These are phyloP conservation scores for Zaprionus africanus DNA, from an alignment of 1,140 invertebrate genomes.

Conservation along the genomic window DNA sequence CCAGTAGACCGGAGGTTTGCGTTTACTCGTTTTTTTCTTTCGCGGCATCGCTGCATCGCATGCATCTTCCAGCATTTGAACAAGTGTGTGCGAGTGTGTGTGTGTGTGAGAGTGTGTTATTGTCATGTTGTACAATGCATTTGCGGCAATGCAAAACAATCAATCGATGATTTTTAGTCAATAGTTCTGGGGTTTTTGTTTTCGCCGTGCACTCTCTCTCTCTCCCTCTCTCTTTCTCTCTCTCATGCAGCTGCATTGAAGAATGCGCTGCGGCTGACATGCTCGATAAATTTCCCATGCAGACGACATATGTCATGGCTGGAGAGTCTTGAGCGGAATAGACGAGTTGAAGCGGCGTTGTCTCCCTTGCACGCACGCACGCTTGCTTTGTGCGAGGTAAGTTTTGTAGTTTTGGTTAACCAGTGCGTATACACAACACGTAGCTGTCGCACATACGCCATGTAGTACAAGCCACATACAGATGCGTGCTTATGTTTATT, in stretches of 20 bases:
- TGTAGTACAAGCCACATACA: constrained; percentile 37
- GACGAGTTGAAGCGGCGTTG: neutral
- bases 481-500: neutral
- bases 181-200: constrained; percentile 15
- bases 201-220: neutral
- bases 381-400: constrained; percentile 25
- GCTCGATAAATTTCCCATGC: constrained; percentile 48
- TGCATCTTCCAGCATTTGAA: neutral
- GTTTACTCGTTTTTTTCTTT: neutral
- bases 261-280: constrained; percentile 23
- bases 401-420: constrained; percentile 44
- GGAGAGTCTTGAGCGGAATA: neutral
- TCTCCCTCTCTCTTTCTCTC: no score
- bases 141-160: constrained; percentile 48
- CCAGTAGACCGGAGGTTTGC: neutral
- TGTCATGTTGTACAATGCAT: constrained; percentile 55
- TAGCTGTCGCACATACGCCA: constrained; percentile 46
- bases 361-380: neutral
- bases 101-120: constrained; percentile 15
- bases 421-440: constrained; percentile 48
- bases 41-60: constrained; percentile 1
- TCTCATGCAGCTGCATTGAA: neutral
- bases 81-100: no score
- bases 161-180: constrained; percentile 49
- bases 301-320: constrained; percentile 38